Conservation (phyloP, 2,113 vertebrate genomes). For the Pygoscelis antarcticus region DNA sequence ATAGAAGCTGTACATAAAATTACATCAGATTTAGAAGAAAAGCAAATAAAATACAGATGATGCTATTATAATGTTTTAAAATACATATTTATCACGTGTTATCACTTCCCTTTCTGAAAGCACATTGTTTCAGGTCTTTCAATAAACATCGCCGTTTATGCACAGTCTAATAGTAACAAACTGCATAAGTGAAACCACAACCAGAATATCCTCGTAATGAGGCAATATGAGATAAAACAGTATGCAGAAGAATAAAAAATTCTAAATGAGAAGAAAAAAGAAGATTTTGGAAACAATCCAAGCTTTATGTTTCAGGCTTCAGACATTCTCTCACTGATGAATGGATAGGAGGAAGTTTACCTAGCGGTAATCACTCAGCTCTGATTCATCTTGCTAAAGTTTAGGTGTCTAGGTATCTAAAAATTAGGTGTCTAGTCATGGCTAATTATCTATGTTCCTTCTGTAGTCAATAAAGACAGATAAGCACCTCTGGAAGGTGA, state of each 20-base stretch:
- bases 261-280: not conserved
- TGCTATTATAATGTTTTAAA: not conserved
- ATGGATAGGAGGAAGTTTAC: conserved; percentile 23
- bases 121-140: not conserved
- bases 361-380: not conserved
- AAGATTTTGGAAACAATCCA: not conserved
- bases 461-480: conserved; percentile 12
- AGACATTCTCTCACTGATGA: not conserved
- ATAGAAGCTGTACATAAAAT: conserved; percentile 15
- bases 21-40: not conserved
- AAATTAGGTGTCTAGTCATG: conserved; percentile 37
- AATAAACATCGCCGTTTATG: not conserved
- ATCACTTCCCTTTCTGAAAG: not conserved
- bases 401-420: conserved; percentile 15
- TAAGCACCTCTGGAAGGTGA: not conserved
- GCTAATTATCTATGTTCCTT: conserved; percentile 28
- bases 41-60: conserved; percentile 23
- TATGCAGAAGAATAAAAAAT: not conserved
- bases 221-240: not conserved
- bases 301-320: not conserved
- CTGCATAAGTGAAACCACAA: not conserved
- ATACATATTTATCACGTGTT: not conserved
- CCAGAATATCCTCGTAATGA: not conserved
- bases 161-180: not conserved
- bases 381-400: conserved; percentile 10